Evolutionary conservation across 2,888 invertebrate species (phyloP).

Genomic region (Gasteruption jaculator): DNA sequence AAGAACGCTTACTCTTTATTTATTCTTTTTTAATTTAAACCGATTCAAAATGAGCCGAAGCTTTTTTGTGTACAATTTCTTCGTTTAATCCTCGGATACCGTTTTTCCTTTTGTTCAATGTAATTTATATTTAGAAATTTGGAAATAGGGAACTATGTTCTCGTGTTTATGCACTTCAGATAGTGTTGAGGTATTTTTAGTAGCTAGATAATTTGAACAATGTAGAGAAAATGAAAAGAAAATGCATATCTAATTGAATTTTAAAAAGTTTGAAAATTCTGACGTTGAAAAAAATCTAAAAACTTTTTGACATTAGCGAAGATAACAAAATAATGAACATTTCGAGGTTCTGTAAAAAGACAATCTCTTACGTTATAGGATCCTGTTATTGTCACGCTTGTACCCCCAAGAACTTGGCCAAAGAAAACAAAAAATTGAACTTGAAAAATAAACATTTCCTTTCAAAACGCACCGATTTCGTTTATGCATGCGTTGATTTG

Average conservation of each 20-base stretch:
- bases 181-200: constrained; percentile 46
- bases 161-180: constrained; percentile 46
- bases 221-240: too few species aligned
- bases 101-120: constrained; percentile 4
- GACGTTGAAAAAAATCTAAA: not conserved
- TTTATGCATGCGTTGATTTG: constrained; percentile 2
- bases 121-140: constrained; percentile 8
- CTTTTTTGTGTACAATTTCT: constrained; percentile 10
- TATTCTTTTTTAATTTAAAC: too few species aligned
- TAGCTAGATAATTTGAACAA: constrained; percentile 2
- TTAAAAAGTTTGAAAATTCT: not conserved
- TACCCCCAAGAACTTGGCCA: constrained; percentile 43
- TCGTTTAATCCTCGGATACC: constrained; percentile 15
- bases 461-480: constrained; percentile 1
- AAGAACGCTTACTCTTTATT: too few species aligned
- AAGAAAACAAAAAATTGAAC: constrained; percentile 41
- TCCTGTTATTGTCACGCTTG: constrained; percentile 43
- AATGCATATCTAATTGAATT: too few species aligned
- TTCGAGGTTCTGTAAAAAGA: constrained; percentile 10
- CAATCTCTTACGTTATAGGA: constrained; percentile 39
- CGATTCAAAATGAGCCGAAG: too few species aligned
- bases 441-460: constrained; percentile 4
- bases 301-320: too few species aligned
- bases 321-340: too few species aligned
- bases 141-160: constrained; percentile 42